Evolutionary conservation across 2,797 vertebrate species (phyloP), one percentile per base, ranked within the genome.

Genomic region (Ptychadena robeensis): DNA sequence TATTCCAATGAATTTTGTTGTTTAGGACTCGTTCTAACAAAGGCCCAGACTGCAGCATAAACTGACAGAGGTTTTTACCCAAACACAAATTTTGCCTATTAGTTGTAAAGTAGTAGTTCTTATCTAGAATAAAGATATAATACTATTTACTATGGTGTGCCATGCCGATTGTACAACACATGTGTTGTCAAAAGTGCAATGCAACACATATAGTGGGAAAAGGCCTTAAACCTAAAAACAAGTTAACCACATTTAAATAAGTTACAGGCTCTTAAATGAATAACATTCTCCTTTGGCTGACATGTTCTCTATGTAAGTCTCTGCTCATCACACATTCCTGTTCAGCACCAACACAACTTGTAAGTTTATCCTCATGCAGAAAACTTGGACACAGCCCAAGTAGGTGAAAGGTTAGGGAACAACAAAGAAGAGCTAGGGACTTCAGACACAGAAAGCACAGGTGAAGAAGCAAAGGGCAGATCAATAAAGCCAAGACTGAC

Each of bases 381-480:
- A 83, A 12, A 15, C 14, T 57, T 83, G 82, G 82, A 79, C 37
- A 14, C n/a, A 34, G 34, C 25, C 82, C 82, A 83, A 83, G 61
- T 83, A 18, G 59, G 82, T 67, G 48, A 83, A 61, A 83, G 82
- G 69, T 79, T 72, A 83, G 27, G 27, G 30, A 48, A 9, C 66
- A 37, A 57, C 40, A 18, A 57, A 11, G 61, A 34, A 32, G 32
- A 65, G 18, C 35, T 53, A 7, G 44, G 44, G n/a, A 72, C 38
- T 30, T 67, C 44, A 73, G 15, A 53, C 32, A 22, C 9, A 65
- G 57, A 48, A 35, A n/a, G 44, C 28, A 63, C 37, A 14, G 11
- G 4, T 18, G 10, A 37, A 38, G 4, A 15, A 37, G 11, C 2
- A 25, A 8, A 53, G 12, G 8, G 2, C 8, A 1, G 9, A 27